Conservation (phyloP, 2,888 invertebrate genomes). For the Eulithis prunata region DNA sequence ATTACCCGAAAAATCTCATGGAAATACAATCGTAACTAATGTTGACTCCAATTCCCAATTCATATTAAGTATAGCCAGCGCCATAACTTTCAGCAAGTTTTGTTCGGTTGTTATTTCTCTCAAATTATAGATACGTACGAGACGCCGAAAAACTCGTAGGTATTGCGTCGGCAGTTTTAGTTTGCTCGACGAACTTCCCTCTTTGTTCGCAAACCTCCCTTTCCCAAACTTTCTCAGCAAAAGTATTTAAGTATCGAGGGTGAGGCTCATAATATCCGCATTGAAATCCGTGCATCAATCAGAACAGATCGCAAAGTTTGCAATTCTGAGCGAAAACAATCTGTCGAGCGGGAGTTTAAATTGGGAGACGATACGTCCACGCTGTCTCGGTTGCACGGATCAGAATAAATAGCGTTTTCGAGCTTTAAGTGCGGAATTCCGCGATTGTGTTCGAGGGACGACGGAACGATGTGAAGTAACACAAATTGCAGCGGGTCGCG, state of each 20-base stretch:
- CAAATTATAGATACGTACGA: conserved; percentile 39
- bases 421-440: conserved; percentile 61
- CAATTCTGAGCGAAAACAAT: conserved; percentile 34
- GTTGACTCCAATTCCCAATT: conserved; percentile 29
- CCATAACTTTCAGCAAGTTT: conserved; percentile 26
- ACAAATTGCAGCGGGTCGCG: conserved; percentile 67
- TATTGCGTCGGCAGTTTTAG: conserved; percentile 64
- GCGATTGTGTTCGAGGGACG: conserved; percentile 60
- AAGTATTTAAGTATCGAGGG: conserved; percentile 48
- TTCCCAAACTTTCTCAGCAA: conserved; percentile 53
- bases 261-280: conserved; percentile 35
- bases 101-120: conserved; percentile 30
- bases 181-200: conserved; percentile 60
- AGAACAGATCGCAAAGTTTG: conserved; percentile 36
- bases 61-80: conserved; percentile 24
- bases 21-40: conserved; percentile 28
- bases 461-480: conserved; percentile 57
- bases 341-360: conserved; percentile 32
- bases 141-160: conserved; percentile 55
- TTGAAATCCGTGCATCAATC: conserved; percentile 35
- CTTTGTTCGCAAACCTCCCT: conserved; percentile 58
- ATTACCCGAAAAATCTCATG: conserved; percentile 29
- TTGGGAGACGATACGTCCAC: conserved; percentile 31
- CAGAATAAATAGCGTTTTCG: conserved; percentile 66
- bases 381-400: conserved; percentile 56